phyloP scores from a whole-genome alignment of 2,888 invertebrate genomes.

The Acronicta leporina region DNA sequence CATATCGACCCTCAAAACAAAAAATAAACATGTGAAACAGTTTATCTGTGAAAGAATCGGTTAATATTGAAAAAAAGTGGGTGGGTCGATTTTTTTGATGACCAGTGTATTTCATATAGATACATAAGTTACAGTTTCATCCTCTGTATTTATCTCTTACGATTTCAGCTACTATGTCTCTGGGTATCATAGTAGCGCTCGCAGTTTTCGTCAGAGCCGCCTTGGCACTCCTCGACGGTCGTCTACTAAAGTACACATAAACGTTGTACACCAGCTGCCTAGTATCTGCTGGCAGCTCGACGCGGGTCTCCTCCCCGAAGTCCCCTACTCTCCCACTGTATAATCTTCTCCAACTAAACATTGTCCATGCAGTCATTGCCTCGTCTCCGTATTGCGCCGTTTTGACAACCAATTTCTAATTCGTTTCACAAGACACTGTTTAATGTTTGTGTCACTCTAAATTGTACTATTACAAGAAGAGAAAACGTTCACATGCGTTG shows the following conservation, averaged over 20 bases:
- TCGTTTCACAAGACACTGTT: constrained; percentile 23
- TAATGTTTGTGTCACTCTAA: constrained; percentile 14
- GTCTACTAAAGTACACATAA: constrained; percentile 82
- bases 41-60: too few relatives aligned
- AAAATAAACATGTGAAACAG: too few relatives aligned
- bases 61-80: too few relatives aligned
- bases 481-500: not conserved
- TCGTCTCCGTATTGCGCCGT: constrained; percentile 87
- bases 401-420: constrained; percentile 60
- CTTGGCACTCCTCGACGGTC: constrained; percentile 81
- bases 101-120: too few relatives aligned
- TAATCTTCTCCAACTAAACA: constrained; percentile 86
- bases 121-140: constrained; percentile 32
- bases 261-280: constrained; percentile 85
- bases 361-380: constrained; percentile 87
- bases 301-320: constrained; percentile 71
- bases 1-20: too few relatives aligned
- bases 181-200: constrained; percentile 83
- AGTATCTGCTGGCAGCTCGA: constrained; percentile 83
- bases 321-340: constrained; percentile 77
- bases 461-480: constrained; percentile 21
- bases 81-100: too few relatives aligned
- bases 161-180: constrained; percentile 84
- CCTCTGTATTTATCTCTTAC: constrained; percentile 79
- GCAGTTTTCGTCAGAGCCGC: constrained; percentile 81